phyloP scores from a whole-genome alignment of 2,797 vertebrate species.

The Simalia tracyae region DNA sequence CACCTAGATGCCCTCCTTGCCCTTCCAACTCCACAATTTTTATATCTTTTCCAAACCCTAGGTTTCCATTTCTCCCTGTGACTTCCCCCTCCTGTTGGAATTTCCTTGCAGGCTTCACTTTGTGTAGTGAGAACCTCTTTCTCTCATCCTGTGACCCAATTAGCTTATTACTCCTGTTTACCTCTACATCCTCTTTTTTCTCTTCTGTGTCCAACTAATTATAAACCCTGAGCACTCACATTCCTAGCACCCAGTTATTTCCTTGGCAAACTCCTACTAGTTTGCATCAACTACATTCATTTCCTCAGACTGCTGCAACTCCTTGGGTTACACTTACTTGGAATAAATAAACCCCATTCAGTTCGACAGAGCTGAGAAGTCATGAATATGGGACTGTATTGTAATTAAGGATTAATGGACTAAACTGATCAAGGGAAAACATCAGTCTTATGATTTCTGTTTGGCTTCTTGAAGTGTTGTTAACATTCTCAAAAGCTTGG shows the following conservation, averaged over 20 bases:
- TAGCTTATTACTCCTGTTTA: neutral
- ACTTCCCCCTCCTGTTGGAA: neutral
- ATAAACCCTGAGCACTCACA: neutral
- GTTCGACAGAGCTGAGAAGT: neutral
- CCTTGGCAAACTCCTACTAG: neutral
- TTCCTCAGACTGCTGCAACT: neutral
- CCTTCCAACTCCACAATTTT: neutral
- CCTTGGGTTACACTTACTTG: neutral
- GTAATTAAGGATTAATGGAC: neutral
- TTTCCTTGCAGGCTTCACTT: neutral
- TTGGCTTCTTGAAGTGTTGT: neutral
- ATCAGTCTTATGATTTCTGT: neutral
- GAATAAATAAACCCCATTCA: neutral
- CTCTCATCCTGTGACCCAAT: neutral
- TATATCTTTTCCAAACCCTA: neutral
- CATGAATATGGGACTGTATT: neutral
- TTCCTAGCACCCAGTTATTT: neutral
- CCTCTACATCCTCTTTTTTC: neutral
- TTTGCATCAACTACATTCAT: neutral
- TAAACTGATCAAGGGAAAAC: neutral
- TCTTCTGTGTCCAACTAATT: neutral
- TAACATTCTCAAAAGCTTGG: neutral
- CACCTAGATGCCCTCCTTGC: neutral
- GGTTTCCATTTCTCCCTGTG: neutral
- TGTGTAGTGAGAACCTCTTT: neutral